Evolutionary conservation across 37 sponge, comb jelly and placozoan genomes (phyloP).

Genomic region (Agelas oroides): DNA sequence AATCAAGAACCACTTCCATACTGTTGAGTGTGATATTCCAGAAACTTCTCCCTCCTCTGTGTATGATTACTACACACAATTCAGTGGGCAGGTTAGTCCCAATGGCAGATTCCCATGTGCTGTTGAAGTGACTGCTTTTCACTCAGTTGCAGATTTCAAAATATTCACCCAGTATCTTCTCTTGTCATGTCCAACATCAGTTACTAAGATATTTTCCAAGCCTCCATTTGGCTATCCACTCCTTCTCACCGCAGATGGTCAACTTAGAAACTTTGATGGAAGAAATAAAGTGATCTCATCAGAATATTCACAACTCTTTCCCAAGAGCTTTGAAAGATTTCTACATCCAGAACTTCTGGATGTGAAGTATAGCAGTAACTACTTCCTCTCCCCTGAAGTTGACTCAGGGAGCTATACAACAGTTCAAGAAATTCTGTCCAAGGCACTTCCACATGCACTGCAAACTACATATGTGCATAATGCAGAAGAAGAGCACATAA

Average conservation of each 20-base stretch:
- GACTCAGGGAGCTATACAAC: background rate
- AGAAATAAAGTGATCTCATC: background rate
- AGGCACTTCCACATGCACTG: conserved; percentile 7
- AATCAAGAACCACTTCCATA: conserved; percentile 28
- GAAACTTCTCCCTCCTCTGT: conserved; percentile 14
- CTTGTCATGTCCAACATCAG: too few species aligned
- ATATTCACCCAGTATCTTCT: conserved; percentile 10
- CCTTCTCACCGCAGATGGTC: conserved; percentile 52
- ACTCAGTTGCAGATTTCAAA: conserved; percentile 7
- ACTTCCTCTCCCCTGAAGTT: background rate
- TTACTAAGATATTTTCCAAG: background rate
- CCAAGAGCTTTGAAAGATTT: conserved; percentile 1
- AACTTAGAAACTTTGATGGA: conserved; percentile 36
- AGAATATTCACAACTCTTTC: background rate
- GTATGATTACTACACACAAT: conserved; percentile 30
- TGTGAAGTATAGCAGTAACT: background rate
- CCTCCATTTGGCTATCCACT: conserved; percentile 47
- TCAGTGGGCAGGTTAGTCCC: background rate
- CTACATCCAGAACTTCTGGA: conserved; percentile 8
- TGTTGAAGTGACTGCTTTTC: conserved; percentile 26
- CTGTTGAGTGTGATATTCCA: background rate
- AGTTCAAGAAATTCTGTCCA: background rate
- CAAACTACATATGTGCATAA: background rate
- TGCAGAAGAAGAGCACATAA: background rate
- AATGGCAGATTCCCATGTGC: background rate